phyloP scores from a whole-genome alignment of 2,888 invertebrate genomes.

The Drosophila acutilabella region DNA sequence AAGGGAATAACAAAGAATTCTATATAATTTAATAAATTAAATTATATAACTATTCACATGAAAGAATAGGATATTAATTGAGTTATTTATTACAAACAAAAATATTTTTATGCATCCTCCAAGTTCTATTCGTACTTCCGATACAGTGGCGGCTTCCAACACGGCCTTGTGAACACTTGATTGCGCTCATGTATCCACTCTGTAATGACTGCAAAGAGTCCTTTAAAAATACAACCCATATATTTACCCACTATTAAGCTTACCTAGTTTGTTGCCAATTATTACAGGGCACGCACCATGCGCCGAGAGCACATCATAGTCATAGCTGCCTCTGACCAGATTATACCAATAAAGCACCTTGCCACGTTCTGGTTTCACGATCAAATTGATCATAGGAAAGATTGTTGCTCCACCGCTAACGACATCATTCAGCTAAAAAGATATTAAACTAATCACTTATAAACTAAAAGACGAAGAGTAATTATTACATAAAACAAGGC shows the following conservation, averaged over 20 bases:
- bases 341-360: slow-evolving; percentile 34
- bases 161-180: slow-evolving; percentile 41
- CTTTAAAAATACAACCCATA: neutral
- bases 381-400: slow-evolving; percentile 2
- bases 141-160: neutral
- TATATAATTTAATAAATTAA: too few species aligned
- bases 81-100: too few species aligned
- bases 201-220: slow-evolving; percentile 8
- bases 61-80: too few species aligned
- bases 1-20: too few species aligned
- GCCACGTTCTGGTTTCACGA: slow-evolving; percentile 29
- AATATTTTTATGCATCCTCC: too few species aligned
- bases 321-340: slow-evolving; percentile 1
- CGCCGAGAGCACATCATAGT: neutral
- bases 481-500: slow-evolving; percentile 48
- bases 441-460: neutral
- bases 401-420: slow-evolving; percentile 25
- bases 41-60: too few species aligned
- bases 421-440: slow-evolving; percentile 38
- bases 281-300: slow-evolving; percentile 36
- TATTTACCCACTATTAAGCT: neutral
- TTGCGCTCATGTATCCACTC: slow-evolving; percentile 28
- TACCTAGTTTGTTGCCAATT: slow-evolving; percentile 33
- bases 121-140: neutral
- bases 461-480: neutral